These are phyloP conservation scores for Atlantisia rogersi DNA, from an alignment of 2,113 vertebrate genomes.

Conservation along the genomic window DNA sequence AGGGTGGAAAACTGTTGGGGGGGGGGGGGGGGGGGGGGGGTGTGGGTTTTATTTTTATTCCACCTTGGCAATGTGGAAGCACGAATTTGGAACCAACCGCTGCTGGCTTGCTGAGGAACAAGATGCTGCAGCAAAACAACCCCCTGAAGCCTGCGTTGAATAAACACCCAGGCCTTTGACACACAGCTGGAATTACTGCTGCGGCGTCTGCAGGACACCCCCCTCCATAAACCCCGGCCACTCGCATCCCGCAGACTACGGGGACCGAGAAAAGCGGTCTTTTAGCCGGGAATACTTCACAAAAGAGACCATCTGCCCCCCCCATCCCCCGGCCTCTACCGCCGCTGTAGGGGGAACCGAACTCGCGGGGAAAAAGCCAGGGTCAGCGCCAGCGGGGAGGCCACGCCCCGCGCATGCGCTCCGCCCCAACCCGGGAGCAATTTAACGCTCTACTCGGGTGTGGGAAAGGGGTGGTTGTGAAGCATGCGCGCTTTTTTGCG, in stretches of 20 bases:
- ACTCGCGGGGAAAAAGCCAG: fast-evolving
- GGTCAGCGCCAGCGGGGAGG: fast-evolving
- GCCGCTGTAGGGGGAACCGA: too few species aligned
- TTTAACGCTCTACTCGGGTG: not conserved
- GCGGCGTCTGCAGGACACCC: fast-evolving
- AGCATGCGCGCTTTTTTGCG: not conserved
- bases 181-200: too few species aligned
- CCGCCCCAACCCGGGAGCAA: not conserved
- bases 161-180: not conserved
- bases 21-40: fast-evolving
- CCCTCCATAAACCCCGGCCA: not conserved
- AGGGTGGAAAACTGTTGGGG: fast-evolving
- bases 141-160: not conserved
- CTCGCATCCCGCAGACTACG: not conserved
- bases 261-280: fast-evolving
- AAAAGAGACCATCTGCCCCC: fast-evolving
- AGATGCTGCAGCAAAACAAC: fast-evolving
- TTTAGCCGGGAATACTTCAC: too few species aligned
- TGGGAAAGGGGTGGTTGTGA: fast-evolving
- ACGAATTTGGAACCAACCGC: not conserved
- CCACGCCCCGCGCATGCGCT: not conserved
- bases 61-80: not conserved
- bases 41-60: not conserved
- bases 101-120: not conserved
- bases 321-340: too few species aligned